A percentile compares a stretch with the other conserved stretches of the same genome.
Evolutionary conservation across 2,113 vertebrate species (phyloP).

Genomic region (Ranitomeya variabilis): DNA sequence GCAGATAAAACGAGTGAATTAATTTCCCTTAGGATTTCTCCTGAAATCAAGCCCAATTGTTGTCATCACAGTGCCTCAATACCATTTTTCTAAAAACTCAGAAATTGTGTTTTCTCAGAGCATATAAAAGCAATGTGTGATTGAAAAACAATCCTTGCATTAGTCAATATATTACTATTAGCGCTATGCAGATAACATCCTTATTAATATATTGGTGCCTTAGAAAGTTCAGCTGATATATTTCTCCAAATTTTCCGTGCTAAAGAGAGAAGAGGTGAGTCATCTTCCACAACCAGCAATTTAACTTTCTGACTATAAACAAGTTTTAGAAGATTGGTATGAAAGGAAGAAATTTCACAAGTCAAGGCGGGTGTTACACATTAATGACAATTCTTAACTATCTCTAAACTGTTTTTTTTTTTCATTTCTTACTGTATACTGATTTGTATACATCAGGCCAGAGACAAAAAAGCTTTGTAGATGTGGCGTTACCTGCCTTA

Average conservation of each 20-base stretch:
- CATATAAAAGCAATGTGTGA: neutral
- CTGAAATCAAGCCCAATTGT: conserved; percentile 13
- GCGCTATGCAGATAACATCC: neutral
- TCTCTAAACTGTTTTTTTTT: neutral
- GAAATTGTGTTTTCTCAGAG: neutral
- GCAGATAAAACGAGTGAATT: neutral
- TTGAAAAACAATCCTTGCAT: neutral
- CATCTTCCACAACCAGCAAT: neutral
- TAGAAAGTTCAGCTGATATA: neutral
- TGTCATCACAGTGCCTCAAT: neutral
- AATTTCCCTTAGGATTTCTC: neutral
- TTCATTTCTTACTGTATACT: neutral
- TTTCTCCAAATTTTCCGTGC: neutral
- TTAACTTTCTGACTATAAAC: neutral
- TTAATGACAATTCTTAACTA: neutral
- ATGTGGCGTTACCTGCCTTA: too few relatives aligned
- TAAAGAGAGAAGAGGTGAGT: neutral
- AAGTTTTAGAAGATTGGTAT: neutral
- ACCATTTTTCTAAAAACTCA: neutral
- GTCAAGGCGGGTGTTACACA: neutral
- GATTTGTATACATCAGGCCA: too few relatives aligned
- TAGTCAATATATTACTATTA: neutral
- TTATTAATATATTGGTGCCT: neutral
- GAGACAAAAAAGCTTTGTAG: too few relatives aligned
- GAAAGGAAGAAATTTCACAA: neutral